Evolutionary conservation across 2,113 vertebrate genomes (phyloP), one percentile per base, ranked within the genome.

Genomic region (Paramisgurnus dabryanus): DNA sequence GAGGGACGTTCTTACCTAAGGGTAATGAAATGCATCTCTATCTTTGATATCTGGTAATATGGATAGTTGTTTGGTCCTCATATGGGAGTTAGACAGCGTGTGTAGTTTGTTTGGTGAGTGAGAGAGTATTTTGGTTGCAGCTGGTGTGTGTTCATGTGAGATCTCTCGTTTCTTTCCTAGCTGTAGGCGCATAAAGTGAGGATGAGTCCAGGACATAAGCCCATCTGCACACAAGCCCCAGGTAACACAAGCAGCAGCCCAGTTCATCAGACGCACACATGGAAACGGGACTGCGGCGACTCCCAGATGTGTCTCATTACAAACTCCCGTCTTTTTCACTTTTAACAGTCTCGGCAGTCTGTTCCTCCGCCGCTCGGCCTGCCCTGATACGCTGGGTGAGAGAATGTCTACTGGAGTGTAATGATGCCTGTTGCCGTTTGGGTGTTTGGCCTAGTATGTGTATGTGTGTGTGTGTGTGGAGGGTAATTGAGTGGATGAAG

Each of bases 211-310:
- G 90, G 90, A 92, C 92, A 77, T 47, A 66, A 66, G 63, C 63
- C 75, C 75, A 93, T 89, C 89, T 93, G 91, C 85, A 89, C 89
- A 82, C 86, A 87, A 88, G 91, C 92, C 92, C 89, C 91, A 92
- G 92, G 92, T 93, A 92, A 91, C 89, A 88, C 80, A 27, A 63
- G 57, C 80, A 81, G 73, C 78, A 80, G 68, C 78, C 74, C 75
- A 83, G 78, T 82, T 76, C 83, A 80, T 60, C 80, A 76, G 65
- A 82, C 58, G 71, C 60, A 71, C 34, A 65, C 45, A 55, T 4
- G 22, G 45, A 89, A 84, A 67, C 79, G 90, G 86, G 92, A 90
- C 86, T 68, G 27, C 79, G 82, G 85, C 85, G 68, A 73, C 82
- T 89, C 80, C 78, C 88, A 89, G 91, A 93, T 92, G 90, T 93